A percentile compares a stretch with the other conserved stretches of the same genome.
Conservation (phyloP, 2,888 invertebrate species). For the Polydesmus complanatus region DNA sequence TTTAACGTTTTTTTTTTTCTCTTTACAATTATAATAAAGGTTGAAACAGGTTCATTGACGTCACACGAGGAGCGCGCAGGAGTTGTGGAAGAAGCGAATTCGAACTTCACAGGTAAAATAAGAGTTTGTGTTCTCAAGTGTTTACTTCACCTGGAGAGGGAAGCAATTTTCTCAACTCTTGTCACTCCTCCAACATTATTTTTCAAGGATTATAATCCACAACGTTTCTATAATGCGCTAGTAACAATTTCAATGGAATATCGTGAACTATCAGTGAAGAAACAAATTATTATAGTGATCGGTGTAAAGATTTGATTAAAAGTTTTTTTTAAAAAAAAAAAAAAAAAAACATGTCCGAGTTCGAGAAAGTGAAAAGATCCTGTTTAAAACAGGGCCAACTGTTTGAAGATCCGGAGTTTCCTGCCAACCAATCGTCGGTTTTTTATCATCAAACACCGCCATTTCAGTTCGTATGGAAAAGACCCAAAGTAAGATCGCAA, state of each 20-base stretch:
- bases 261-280: neutral
- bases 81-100: too few species aligned
- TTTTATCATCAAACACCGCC: conserved; percentile 92
- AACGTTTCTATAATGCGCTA: neutral
- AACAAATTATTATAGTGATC: neutral
- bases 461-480: conserved; percentile 79
- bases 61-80: neutral
- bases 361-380: conserved; percentile 65
- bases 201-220: neutral
- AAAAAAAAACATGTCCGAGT: conserved; percentile 44
- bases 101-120: neutral
- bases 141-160: too few species aligned
- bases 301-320: too few species aligned
- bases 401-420: conserved; percentile 87
- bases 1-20: too few species aligned
- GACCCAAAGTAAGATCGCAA: conserved; percentile 54
- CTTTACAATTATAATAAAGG: neutral
- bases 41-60: neutral
- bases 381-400: conserved; percentile 64
- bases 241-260: neutral
- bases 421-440: conserved; percentile 72
- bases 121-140: too few species aligned
- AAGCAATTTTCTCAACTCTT: too few species aligned
- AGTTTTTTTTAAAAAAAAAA: neutral
- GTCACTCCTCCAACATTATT: too few species aligned